Percentiles rank a stretch among this genome's conserved stretches.
Evolutionary conservation across 2,113 vertebrate genomes (phyloP).

Genomic region (Chaetorhynchus papuensis): DNA sequence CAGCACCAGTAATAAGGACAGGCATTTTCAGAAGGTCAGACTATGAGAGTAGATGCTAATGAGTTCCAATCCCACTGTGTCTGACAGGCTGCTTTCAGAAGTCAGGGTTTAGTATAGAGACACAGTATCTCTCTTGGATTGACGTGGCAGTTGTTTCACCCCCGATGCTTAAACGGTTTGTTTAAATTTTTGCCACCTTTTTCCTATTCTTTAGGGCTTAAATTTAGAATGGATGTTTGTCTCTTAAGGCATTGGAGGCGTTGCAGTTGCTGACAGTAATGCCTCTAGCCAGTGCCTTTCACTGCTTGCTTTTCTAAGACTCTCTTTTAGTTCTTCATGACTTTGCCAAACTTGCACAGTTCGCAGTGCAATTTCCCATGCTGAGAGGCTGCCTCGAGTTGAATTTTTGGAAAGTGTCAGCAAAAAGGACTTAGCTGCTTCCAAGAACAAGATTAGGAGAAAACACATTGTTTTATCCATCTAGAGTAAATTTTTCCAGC

Average conservation of each 20-base stretch:
- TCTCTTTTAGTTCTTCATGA: neutral
- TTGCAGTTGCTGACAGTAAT: neutral
- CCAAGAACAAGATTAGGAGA: constrained; percentile 53
- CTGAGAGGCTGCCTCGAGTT: neutral
- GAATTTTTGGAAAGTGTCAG: constrained; percentile 54
- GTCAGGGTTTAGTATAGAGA: neutral
- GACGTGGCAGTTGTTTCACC: neutral
- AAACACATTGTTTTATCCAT: constrained; percentile 47
- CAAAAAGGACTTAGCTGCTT: constrained; percentile 39
- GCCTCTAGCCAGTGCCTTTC: neutral
- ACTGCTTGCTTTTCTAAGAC: constrained; percentile 1
- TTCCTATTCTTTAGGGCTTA: neutral
- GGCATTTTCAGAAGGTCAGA: constrained; percentile 4
- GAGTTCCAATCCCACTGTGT: neutral
- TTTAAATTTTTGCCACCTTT: neutral
- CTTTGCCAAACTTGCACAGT: constrained; percentile 40
- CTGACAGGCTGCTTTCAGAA: neutral
- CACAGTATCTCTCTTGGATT: neutral
- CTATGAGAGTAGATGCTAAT: neutral
- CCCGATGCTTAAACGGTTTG: neutral
- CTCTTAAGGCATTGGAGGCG: neutral
- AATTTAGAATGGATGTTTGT: neutral
- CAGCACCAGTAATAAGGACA: neutral
- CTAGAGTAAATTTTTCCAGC: constrained; percentile 47
- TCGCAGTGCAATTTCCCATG: constrained; percentile 58